phyloP scores from a whole-genome alignment of 2,888 invertebrate genomes.

The Bellardia pandia region DNA sequence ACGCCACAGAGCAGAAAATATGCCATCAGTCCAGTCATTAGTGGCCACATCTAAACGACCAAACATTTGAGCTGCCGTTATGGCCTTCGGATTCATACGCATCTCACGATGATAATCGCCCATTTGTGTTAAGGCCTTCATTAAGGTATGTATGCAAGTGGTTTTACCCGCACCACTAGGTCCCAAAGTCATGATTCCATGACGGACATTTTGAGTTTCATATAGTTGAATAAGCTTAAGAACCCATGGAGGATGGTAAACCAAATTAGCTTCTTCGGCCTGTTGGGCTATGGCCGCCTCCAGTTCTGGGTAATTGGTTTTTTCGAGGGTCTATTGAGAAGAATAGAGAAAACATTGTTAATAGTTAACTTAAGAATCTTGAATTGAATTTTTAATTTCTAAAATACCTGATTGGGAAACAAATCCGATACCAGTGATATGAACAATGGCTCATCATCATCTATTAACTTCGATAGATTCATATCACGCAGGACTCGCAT shows the following conservation, averaged over 20 bases:
- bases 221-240: conserved; percentile 97
- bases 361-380: no score
- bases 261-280: conserved; percentile 91
- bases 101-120: conserved; percentile 95
- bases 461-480: conserved; percentile 98
- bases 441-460: conserved; percentile 99
- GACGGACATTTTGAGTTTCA: conserved; percentile 97
- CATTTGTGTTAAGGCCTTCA: conserved; percentile 94
- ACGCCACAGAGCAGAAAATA: conserved; percentile 98
- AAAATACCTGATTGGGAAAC: conserved; percentile 92
- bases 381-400: no score
- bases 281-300: conserved; percentile 94
- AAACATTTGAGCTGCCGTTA: conserved; percentile 99
- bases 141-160: conserved; percentile 93
- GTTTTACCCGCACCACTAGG: conserved; percentile 98
- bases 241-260: conserved; percentile 97
- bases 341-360: no score
- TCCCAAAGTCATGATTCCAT: conserved; percentile 98
- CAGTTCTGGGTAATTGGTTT: conserved; percentile 94
- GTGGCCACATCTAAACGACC: conserved; percentile 98
- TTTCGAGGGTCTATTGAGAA: conserved; percentile 88
- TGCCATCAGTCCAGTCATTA: conserved; percentile 99
- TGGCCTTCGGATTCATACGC: conserved; percentile 99
- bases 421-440: conserved; percentile 97
- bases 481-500: conserved; percentile 98